Evolutionary conservation across 2,797 vertebrate species (phyloP).

Genomic region (Denticeps clupeoides): DNA sequence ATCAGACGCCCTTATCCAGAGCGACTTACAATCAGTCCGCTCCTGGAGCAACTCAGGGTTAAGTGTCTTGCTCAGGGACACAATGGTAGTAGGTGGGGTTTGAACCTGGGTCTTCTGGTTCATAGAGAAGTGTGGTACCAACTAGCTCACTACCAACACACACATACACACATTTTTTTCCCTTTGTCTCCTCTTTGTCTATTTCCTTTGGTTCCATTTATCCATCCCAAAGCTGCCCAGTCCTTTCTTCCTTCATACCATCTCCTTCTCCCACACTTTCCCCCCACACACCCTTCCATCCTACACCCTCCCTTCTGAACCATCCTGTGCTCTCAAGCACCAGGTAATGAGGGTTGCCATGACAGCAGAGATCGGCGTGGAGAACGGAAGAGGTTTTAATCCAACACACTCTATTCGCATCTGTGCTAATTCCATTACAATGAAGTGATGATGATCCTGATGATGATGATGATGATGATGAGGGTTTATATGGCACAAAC

Average conservation of each 20-base stretch:
- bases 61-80: no score
- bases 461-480: background rate
- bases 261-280: background rate
- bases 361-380: constrained; percentile 38
- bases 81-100: no score
- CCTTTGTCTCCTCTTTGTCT: no score
- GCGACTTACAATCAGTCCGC: no score
- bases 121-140: background rate
- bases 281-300: background rate
- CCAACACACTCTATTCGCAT: background rate
- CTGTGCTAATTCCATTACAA: background rate
- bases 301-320: background rate
- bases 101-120: no score
- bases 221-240: no score
- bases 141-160: constrained; percentile 2
- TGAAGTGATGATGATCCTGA: background rate
- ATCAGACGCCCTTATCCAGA: no score
- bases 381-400: constrained; percentile 33
- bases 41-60: no score
- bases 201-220: no score
- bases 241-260: no score
- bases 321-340: constrained; percentile 8
- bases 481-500: no score
- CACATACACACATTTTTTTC: background rate
- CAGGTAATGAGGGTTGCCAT: constrained; percentile 46